A percentile compares a stretch with the other conserved stretches of the same genome.
Evolutionary conservation across 2,797 vertebrate genomes (phyloP).

Genomic region (Psittacula echo): DNA sequence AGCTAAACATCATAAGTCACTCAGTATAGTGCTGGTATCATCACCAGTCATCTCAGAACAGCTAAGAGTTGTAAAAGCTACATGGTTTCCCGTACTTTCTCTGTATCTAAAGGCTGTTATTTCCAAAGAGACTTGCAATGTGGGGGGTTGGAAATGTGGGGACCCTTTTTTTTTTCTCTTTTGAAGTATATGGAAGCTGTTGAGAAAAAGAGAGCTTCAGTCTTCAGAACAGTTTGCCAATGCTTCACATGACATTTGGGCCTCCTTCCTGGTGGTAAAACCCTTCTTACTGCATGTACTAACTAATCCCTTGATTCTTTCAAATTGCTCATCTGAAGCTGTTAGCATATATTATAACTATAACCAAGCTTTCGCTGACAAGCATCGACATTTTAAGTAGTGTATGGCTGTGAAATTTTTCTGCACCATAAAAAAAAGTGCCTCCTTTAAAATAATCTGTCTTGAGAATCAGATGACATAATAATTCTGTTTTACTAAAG

Average conservation of each 20-base stretch:
- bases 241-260: neutral
- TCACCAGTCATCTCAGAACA: neutral
- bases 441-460: neutral
- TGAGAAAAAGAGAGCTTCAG: neutral
- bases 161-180: neutral
- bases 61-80: neutral
- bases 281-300: accelerated
- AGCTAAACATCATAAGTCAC: neutral
- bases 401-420: neutral
- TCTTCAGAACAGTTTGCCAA: neutral
- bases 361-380: neutral
- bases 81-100: neutral
- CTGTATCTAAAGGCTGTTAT: neutral
- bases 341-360: neutral
- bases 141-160: neutral
- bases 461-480: neutral
- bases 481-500: neutral
- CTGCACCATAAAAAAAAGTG: neutral
- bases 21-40: neutral
- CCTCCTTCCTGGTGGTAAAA: neutral
- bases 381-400: neutral
- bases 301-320: neutral
- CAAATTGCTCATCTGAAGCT: neutral
- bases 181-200: neutral
- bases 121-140: neutral